These are phyloP conservation scores for Himantopus leucocephalus DNA, from an alignment of 2,113 vertebrate species.

Conservation along the genomic window DNA sequence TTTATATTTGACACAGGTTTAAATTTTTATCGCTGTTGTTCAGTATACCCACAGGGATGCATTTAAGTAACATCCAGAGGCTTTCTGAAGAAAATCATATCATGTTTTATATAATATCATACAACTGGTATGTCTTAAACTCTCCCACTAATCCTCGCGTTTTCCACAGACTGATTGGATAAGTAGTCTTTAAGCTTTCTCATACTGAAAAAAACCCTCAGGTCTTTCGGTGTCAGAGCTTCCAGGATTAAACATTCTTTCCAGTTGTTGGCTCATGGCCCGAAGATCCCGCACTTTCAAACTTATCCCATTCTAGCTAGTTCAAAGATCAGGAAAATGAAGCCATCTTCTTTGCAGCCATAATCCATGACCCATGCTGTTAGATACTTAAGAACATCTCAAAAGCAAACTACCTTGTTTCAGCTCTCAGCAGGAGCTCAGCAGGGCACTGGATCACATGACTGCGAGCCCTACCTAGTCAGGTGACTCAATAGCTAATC, in stretches of 20 bases:
- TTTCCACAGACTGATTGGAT: neutral
- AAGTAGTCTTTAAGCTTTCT: slow-evolving; percentile 7
- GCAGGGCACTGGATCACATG: slow-evolving; percentile 45
- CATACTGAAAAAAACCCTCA: neutral
- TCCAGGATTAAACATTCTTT: slow-evolving; percentile 58
- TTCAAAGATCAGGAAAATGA: slow-evolving; percentile 69
- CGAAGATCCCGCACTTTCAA: slow-evolving; percentile 54
- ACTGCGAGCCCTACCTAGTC: slow-evolving; percentile 5
- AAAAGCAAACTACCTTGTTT: slow-evolving; percentile 71
- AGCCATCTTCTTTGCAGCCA: slow-evolving; percentile 67
- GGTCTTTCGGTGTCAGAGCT: slow-evolving; percentile 17
- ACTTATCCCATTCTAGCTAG: slow-evolving; percentile 24
- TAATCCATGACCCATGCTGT: slow-evolving; percentile 65
- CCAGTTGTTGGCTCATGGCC: slow-evolving; percentile 21
- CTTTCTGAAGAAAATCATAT: neutral
- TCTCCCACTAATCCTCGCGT: neutral
- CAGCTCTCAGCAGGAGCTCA: slow-evolving; percentile 6
- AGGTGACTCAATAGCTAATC: slow-evolving; percentile 60
- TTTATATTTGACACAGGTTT: neutral
- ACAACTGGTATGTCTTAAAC: neutral
- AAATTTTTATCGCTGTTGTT: neutral
- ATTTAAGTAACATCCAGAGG: neutral
- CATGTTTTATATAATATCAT: neutral
- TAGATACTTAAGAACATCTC: slow-evolving; percentile 64
- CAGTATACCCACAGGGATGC: neutral